Conservation (phyloP, 2,888 invertebrate genomes). For the Tetragonisca angustula region DNA sequence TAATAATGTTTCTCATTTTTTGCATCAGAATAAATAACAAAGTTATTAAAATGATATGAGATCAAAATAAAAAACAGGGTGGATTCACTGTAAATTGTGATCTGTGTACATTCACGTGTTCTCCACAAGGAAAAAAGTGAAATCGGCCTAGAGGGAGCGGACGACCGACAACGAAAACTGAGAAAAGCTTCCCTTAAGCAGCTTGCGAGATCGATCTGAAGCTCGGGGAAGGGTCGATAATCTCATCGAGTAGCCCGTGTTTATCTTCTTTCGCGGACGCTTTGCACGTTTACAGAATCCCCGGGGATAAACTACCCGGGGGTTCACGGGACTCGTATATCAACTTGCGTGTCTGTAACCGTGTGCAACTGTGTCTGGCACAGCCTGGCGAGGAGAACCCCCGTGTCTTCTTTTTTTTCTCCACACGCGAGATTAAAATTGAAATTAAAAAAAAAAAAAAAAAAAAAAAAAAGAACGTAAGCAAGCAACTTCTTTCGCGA, state of each 20-base stretch:
- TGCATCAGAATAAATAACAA: no score
- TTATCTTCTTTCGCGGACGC: neutral
- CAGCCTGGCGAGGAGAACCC: neutral
- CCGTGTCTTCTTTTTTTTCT: neutral
- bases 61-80: no score
- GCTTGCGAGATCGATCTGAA: neutral
- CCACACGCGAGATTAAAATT: no score
- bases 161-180: neutral
- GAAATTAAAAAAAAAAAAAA: no score
- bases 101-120: neutral
- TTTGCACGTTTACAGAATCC: slow-evolving; percentile 32
- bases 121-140: neutral
- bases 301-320: slow-evolving; percentile 1
- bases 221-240: neutral
- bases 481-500: no score
- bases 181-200: neutral
- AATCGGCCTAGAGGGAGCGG: neutral
- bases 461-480: no score
- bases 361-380: slow-evolving; percentile 29
- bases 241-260: slow-evolving; percentile 3
- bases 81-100: neutral
- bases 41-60: no score
- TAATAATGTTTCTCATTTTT: no score
- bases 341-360: slow-evolving; percentile 8
- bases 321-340: neutral